phyloP scores from a whole-genome alignment of 2,888 invertebrate genomes.

The Digitonthophagus gazella region DNA sequence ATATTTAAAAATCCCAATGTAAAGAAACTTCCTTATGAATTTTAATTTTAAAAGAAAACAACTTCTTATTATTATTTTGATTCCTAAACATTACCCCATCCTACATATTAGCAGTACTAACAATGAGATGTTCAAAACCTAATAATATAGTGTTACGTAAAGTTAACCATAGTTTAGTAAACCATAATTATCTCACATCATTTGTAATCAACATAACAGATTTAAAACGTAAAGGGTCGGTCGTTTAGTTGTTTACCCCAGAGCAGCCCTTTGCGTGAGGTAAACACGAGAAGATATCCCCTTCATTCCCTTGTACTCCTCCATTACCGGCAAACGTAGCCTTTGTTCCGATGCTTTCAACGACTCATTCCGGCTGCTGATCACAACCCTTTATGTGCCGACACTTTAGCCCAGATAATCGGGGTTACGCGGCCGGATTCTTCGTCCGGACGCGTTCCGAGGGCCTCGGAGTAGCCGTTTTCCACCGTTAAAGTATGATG shows the following conservation, averaged over 20 bases:
- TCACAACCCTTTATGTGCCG: background rate
- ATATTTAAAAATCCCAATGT: too few relatives aligned
- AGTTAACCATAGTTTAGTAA: too few relatives aligned
- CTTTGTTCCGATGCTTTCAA: background rate
- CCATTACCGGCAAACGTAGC: background rate
- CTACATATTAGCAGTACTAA: too few relatives aligned
- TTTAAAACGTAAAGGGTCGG: background rate
- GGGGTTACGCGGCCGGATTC: background rate
- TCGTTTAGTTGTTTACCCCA: background rate
- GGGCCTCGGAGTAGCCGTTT: background rate
- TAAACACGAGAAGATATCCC: background rate
- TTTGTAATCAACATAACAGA: background rate
- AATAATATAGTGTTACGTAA: too few relatives aligned
- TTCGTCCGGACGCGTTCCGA: too few relatives aligned
- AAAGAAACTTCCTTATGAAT: too few relatives aligned
- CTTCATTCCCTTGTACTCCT: background rate
- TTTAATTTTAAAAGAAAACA: too few relatives aligned
- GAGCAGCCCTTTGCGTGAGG: background rate
- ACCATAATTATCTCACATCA: too few relatives aligned
- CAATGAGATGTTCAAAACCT: too few relatives aligned
- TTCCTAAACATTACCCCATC: too few relatives aligned
- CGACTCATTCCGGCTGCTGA: background rate
- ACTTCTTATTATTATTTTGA: too few relatives aligned
- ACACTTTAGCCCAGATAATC: background rate
- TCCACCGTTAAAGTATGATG: background rate